These are phyloP conservation scores for Plotosus lineatus DNA, from an alignment of 2,113 vertebrate genomes.

Conservation along the genomic window DNA sequence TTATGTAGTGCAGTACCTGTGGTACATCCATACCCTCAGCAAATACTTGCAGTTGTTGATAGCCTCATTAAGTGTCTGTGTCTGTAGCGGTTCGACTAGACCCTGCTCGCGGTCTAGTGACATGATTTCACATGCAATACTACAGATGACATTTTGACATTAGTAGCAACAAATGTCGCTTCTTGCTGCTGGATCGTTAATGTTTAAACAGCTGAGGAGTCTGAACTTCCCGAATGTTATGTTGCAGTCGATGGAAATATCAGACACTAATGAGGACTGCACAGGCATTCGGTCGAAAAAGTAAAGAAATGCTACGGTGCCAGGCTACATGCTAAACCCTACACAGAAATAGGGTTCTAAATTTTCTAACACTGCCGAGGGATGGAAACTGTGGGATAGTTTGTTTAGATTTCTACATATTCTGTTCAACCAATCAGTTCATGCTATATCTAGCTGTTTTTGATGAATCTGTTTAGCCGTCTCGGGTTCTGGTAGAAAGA, in stretches of 20 bases:
- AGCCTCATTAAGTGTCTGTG: too few relatives aligned
- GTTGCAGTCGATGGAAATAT: background rate
- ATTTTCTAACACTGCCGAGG: too few relatives aligned
- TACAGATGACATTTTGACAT: background rate
- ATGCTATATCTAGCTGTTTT: background rate
- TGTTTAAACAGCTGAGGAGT: background rate
- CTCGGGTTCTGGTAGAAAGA: background rate
- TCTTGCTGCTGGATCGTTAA: too few relatives aligned
- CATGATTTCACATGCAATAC: background rate
- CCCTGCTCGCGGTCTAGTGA: background rate
- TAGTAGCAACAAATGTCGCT: background rate
- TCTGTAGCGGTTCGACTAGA: background rate
- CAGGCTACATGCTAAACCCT: background rate
- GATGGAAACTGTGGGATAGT: background rate
- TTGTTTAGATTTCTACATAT: background rate
- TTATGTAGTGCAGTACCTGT: too few relatives aligned
- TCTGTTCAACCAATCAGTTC: background rate
- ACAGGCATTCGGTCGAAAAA: background rate
- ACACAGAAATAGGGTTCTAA: background rate
- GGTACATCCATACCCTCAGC: background rate
- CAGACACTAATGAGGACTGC: background rate
- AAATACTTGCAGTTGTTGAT: too few relatives aligned
- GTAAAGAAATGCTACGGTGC: background rate
- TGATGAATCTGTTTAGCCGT: background rate
- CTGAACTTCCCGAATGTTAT: background rate